A percentile compares a stretch with the other conserved stretches of the same genome.
These are phyloP conservation scores for Rhagoletis pomonella DNA, from an alignment of 1,140 invertebrate genomes.

Conservation along the genomic window DNA sequence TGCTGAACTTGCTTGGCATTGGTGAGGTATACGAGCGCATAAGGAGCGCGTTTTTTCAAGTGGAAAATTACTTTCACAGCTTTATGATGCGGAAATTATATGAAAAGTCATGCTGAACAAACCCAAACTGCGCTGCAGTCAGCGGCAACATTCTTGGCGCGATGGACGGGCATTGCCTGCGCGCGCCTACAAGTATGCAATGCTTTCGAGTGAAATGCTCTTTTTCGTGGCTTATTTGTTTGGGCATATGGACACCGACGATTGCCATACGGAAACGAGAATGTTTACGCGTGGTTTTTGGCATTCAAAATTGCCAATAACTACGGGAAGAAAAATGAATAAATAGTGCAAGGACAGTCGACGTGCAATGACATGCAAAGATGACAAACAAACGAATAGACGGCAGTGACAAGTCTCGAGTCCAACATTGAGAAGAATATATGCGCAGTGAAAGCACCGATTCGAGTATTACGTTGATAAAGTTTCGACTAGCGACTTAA, in stretches of 20 bases:
- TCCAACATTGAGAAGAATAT: no score
- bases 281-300: slow-evolving; percentile 50
- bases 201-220: neutral
- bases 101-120: slow-evolving; percentile 64
- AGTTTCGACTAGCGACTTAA: neutral
- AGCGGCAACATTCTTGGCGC: neutral
- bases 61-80: slow-evolving; percentile 74
- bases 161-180: neutral
- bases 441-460: no score
- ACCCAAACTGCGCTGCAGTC: neutral
- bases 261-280: slow-evolving; percentile 18
- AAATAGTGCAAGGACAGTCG: neutral
- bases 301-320: slow-evolving; percentile 30
- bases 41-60: slow-evolving; percentile 63
- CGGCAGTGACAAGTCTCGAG: no score
- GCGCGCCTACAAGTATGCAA: slow-evolving; percentile 36
- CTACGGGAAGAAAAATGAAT: neutral
- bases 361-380: slow-evolving; percentile 21
- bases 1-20: neutral
- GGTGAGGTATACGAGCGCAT: neutral
- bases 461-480: neutral
- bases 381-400: neutral
- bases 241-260: slow-evolving; percentile 34
- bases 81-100: slow-evolving; percentile 74
- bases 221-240: slow-evolving; percentile 36